These are phyloP conservation scores for Polypterus senegalus DNA, from an alignment of 2,113 vertebrate genomes.

Conservation along the genomic window DNA sequence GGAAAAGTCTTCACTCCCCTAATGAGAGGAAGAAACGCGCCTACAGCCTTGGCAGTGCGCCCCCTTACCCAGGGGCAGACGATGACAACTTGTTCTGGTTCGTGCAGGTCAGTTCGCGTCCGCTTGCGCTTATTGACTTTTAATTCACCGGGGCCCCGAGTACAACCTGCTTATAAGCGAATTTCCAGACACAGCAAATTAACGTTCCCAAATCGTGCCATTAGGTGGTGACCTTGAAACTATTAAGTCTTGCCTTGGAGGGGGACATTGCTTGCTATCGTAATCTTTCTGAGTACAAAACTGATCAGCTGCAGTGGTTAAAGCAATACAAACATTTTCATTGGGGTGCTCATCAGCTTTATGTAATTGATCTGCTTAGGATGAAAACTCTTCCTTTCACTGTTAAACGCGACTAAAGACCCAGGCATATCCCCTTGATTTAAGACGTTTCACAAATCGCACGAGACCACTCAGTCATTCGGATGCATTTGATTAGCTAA, in stretches of 20 bases:
- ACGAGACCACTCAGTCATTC: too few species aligned
- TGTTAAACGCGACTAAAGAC: too few species aligned
- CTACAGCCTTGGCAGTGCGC: constrained; percentile 8
- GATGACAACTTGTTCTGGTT: constrained; percentile 63
- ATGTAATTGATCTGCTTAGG: too few species aligned
- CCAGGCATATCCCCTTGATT: too few species aligned
- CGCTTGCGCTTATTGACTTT: background rate
- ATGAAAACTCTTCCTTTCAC: too few species aligned
- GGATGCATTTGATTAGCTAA: too few species aligned
- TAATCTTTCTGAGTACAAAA: too few species aligned
- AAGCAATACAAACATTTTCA: too few species aligned
- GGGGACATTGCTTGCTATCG: too few species aligned
- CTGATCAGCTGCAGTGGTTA: too few species aligned
- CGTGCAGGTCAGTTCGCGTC: constrained; percentile 57
- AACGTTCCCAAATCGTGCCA: background rate
- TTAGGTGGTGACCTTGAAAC: background rate
- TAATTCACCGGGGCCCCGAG: background rate
- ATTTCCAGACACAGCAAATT: background rate
- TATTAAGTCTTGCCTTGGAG: background rate
- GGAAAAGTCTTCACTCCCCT: constrained; percentile 29
- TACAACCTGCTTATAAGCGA: background rate
- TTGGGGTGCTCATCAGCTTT: too few species aligned
- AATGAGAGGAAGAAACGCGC: constrained; percentile 14
- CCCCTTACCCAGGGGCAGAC: constrained; percentile 44
- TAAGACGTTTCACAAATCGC: too few species aligned